A percentile compares a stretch with the other conserved stretches of the same genome.
Conservation (phyloP, 1,140 invertebrate species). For the Chrysomallon squamiferum region DNA sequence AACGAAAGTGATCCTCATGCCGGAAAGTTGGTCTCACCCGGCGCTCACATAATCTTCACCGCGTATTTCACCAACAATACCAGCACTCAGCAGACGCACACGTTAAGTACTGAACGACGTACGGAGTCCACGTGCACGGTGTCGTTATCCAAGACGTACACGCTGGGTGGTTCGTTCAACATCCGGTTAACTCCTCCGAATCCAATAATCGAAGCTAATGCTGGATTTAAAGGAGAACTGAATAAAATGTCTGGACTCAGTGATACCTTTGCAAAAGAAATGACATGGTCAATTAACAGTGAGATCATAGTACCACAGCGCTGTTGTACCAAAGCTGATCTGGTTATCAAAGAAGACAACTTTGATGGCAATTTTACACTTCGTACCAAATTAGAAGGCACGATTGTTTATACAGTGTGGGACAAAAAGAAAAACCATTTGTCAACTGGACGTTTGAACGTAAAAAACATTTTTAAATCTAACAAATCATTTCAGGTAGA, state of each 20-base stretch:
- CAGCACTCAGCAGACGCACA: constrained; percentile 41
- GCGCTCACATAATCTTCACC: constrained; percentile 48
- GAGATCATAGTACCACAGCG: constrained; percentile 63
- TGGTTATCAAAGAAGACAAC: constrained; percentile 66
- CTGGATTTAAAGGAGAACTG: constrained; percentile 65
- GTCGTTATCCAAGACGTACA: constrained; percentile 39
- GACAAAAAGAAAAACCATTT: constrained; percentile 22
- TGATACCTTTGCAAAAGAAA: constrained; percentile 62
- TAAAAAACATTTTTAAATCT: constrained; percentile 54
- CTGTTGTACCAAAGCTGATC: constrained; percentile 62
- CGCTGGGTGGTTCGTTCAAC: constrained; percentile 30
- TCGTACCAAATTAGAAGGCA: constrained; percentile 60
- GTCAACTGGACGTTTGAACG: constrained; percentile 35
- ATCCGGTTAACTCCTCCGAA: constrained; percentile 49
- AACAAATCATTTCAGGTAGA: constrained; percentile 51
- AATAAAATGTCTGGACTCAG: constrained; percentile 60
- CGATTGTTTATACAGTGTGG: constrained; percentile 30
- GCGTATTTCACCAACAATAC: constrained; percentile 54
- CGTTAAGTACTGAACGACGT: constrained; percentile 47
- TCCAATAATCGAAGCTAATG: constrained; percentile 65
- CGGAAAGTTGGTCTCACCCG: constrained; percentile 33
- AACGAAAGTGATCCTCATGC: neutral
- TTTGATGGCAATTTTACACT: constrained; percentile 64
- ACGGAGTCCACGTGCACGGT: constrained; percentile 53
- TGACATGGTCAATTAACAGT: constrained; percentile 66